Evolutionary conservation across 2,797 vertebrate species (phyloP), one percentile per base, ranked within the genome.

Genomic region (Syngnathus rostellatus): DNA sequence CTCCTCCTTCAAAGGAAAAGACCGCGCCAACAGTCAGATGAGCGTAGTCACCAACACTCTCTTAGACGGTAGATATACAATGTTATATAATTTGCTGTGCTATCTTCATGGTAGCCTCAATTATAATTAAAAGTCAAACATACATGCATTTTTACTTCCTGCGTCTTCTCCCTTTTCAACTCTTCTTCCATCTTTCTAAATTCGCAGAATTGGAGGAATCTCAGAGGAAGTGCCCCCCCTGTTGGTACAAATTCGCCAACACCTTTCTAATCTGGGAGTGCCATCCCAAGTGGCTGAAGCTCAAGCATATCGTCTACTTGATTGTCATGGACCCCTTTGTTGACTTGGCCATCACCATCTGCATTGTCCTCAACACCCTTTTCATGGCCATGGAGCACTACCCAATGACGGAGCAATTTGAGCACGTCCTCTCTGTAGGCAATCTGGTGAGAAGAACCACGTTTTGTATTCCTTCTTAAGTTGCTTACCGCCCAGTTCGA

Each of bases 341-440:
- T 62, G 97, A 99, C 80, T 81, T 99, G 82, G 94, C 96, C 85
- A 98, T 99, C 83, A 99, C 97, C 80, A 99, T 99, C 87, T 99
- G 97, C 72, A 99, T 99, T 16, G 95, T 98, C 70, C 93, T 99
- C 74, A 99, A 99, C 83, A 99, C 97, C 0, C 77, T 98, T 58
- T 99, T 99, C 82, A 99, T 99, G 97, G 95, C 97, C 2, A 97
- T 99, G 97, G 97, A 99, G 77, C 97, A 99, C 77, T 95, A 99
- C 69, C 97, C 97, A 3, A 99, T 99, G 95, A 95, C 96, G 0
- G 16, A 62, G 0, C 70, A 92, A 0, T 99, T 99, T 37, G 88
- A 94, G 46, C 76, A 79, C 0, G 95, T 97, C 73, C 89, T 99
- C 68, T 1, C 76, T 1, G 94, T 94, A 0, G 97, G 97, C 48